Conservation (phyloP, 2,113 vertebrate genomes). For the Anoura caudifer region DNA sequence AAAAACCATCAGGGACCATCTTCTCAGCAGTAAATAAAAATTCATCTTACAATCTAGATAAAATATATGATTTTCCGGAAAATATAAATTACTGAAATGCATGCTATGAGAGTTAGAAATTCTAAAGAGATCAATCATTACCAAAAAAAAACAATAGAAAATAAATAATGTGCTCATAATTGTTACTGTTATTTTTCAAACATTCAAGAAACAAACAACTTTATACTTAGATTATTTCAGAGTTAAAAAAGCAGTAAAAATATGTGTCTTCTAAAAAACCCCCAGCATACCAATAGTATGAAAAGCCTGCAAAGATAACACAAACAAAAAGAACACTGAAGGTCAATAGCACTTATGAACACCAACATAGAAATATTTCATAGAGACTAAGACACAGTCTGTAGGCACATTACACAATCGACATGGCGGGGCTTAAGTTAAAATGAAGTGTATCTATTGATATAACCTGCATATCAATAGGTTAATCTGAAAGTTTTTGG, state of each 20-base stretch:
- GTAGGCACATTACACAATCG: background rate
- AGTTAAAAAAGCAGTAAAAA: background rate
- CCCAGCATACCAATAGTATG: background rate
- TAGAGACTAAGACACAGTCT: background rate
- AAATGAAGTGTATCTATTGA: background rate
- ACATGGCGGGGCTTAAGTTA: background rate
- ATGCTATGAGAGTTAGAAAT: background rate
- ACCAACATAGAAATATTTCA: background rate
- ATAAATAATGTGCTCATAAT: background rate
- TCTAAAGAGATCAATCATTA: background rate
- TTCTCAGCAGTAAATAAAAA: background rate
- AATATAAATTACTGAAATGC: background rate
- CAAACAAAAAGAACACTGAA: background rate
- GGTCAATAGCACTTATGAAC: background rate
- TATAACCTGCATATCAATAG: background rate
- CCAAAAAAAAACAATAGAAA: background rate
- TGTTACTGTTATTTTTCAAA: background rate
- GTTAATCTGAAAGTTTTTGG: background rate
- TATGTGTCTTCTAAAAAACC: background rate
- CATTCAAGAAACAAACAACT: background rate
- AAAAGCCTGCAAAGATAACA: background rate
- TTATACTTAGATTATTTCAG: background rate
- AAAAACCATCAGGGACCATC: background rate
- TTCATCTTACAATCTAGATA: background rate
- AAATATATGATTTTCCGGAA: background rate